These are phyloP conservation scores for Alosa sapidissima DNA, from an alignment of 2,797 vertebrate genomes.

Conservation along the genomic window DNA sequence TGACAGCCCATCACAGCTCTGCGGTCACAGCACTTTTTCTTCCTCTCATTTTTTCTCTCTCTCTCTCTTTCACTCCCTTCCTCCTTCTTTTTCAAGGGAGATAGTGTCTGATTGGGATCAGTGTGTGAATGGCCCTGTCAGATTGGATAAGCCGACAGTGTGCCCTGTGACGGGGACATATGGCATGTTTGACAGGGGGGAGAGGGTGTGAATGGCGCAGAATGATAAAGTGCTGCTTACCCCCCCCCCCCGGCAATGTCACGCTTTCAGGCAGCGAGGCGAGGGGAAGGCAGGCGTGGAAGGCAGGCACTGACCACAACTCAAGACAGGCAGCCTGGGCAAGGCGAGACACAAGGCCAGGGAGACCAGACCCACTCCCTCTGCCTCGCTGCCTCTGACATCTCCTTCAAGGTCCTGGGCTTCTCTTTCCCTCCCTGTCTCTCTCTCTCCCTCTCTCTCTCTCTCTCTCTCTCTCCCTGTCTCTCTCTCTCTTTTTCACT, in stretches of 20 bases:
- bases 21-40: conserved; percentile 16
- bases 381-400: conserved; percentile 68
- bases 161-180: conserved; percentile 81
- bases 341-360: background rate
- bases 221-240: conserved; percentile 82
- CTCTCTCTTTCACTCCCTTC: conserved; percentile 14
- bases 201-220: conserved; percentile 79
- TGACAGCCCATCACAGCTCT: conserved; percentile 13
- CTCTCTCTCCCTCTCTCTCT: background rate
- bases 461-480: too few species aligned
- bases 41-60: background rate
- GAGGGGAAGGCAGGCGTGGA: conserved; percentile 6
- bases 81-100: conserved; percentile 3
- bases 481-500: conserved; percentile 13
- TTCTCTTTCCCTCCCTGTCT: conserved; percentile 47
- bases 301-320: conserved; percentile 62
- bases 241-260: conserved; percentile 80
- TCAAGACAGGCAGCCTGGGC: conserved; percentile 67
- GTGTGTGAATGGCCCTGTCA: conserved; percentile 82
- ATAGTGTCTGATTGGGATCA: conserved; percentile 76
- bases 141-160: conserved; percentile 79
- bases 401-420: conserved; percentile 76
- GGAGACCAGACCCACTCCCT: background rate
- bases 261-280: conserved; percentile 72
- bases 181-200: conserved; percentile 80